Conservation (phyloP, 2,797 vertebrate genomes). For the Myotis myotis region DNA sequence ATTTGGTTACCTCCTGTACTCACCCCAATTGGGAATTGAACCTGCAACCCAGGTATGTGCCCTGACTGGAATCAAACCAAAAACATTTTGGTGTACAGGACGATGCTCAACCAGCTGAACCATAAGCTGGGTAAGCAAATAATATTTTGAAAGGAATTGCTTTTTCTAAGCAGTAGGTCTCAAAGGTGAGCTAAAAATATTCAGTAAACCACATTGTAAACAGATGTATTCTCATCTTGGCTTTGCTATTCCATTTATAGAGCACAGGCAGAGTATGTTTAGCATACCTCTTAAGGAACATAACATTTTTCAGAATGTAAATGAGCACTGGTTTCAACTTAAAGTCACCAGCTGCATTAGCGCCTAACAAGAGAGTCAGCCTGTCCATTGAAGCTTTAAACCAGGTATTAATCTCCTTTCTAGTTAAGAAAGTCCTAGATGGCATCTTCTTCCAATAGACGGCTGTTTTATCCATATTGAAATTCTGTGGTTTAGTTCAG, state of each 20-base stretch:
- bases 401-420: not conserved
- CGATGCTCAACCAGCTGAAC: not conserved
- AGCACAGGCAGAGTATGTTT: not conserved
- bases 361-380: not conserved
- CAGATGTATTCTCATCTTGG: not conserved
- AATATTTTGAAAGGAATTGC: not conserved
- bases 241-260: not conserved
- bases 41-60: not conserved
- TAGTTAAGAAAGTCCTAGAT: not conserved
- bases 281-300: not conserved
- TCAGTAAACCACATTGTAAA: not conserved
- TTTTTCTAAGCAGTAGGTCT: not conserved
- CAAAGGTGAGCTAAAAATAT: not conserved
- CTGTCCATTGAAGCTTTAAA: not conserved
- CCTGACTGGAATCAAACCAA: not conserved
- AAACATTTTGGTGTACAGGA: not conserved
- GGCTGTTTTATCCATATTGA: not conserved
- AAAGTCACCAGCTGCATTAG: not conserved
- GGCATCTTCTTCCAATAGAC: not conserved
- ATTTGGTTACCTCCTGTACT: not conserved
- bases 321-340: not conserved
- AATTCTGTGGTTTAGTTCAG: not conserved
- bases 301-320: not conserved
- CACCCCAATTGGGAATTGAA: not conserved
- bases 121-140: not conserved